Evolutionary conservation across 64 coral and sea anemone species (phyloP), one percentile per base, ranked within the genome.

Genomic region (Cladopsammia gracilis): DNA sequence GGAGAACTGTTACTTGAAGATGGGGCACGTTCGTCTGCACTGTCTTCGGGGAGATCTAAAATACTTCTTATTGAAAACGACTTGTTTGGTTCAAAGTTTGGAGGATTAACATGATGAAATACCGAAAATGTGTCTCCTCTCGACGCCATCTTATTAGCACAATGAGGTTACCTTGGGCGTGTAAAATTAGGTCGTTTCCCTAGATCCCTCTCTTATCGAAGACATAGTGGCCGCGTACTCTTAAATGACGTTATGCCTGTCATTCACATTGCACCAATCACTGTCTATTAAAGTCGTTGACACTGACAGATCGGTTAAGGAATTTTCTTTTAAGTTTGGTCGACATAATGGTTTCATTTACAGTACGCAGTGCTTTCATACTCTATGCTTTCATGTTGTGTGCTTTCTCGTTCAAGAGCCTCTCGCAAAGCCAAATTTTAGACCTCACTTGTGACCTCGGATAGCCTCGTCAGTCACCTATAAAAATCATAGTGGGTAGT

Each of bases 401-500:
- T 46, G 22, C 7, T 51, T 50, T 20, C 1, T 6, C 8, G 10
- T n/a, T 51, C 42, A 5, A 8, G 48, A 76, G 73, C 4, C 51
- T 50, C 22, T 20, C 73, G 20, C 45, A 15, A 76, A 76, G 48
- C 65, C 20, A 76, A 73, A 51, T 49, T 20, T 76, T 51, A 7
- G 47, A 75, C 73, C 73, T 76, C 73, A 76, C 46, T 76, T 76
- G 14, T 76, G 73, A 76, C 73, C 73, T 76, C 73, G 73, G 48
- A 7, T 24, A 18, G 48, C 73, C 12, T 73, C 70, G 15, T 4
- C 70, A 73, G 1, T 48, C 12, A 5, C 23, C 22, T 34, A 34
- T 15, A 73, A 73, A 73, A 25, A 2, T 3, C 11, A 16, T 6
- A 73, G 61, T 19, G 6, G 61, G 13, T 46, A 34, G 43, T 18